Evolutionary conservation across 1,140 invertebrate genomes (phyloP), one percentile per base, ranked within the genome.

Genomic region (Cotesia vestalis): DNA sequence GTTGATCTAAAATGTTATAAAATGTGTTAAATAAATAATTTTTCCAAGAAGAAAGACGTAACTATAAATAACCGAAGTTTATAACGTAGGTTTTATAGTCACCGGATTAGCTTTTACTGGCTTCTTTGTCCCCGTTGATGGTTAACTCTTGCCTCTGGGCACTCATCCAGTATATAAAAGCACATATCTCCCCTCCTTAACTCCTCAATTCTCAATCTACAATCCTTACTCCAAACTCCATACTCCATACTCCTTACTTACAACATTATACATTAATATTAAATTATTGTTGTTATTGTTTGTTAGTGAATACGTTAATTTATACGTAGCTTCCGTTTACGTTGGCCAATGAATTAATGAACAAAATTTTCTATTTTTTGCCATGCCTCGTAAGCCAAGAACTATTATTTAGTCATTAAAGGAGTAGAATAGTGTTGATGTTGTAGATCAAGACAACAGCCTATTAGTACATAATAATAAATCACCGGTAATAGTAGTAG

Each of bases 61-160:
- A 63, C 61, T 63, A 63, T 63, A 63, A 63, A 63, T 63, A 63
- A 60, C 12, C 35, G 5, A 14, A n/a, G 36, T 27, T 63, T 34
- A 17, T 46, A 46, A 46, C 40, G 40, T 46, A 63, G 36, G 61
- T 63, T 40, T 34, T 63, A 55, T 27, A 38, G 61, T 36, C 35
- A 46, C 8, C 4, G 38, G 61, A 63, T 63, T 63, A 63, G 61
- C 61, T 40, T 63, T 63, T 63, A 63, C 12, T 63, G 61, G 61
- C 61, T 63, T 63, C 61, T 63, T 63, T 63, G 61, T 63, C 61
- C 61, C 61, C 61, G 61, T 63, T 63, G 12, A 36, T 36, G 35
- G 2, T n/a, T 6, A 63, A 63, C 59, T 60, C 59, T 27, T 35
- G 6, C 40, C 40, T 46, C 40, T 46, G 40, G 40, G 40, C 40